Conservation (phyloP, 2,888 invertebrate genomes). For the Adineta ricciae region DNA sequence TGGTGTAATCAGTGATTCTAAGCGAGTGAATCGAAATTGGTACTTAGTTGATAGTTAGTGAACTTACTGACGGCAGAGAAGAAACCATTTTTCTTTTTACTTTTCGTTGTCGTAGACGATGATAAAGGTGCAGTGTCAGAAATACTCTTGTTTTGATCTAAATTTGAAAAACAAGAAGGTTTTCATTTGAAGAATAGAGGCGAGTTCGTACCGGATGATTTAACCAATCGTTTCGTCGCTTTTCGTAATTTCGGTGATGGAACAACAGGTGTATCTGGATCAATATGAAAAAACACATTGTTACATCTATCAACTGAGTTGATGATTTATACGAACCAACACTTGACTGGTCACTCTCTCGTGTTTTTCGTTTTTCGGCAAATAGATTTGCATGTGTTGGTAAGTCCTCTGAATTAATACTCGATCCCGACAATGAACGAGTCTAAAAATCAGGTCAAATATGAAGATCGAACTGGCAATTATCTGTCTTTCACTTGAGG, state of each 20-base stretch:
- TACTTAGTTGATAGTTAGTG: too few species aligned
- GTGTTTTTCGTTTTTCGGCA: not conserved
- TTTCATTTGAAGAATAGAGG: not conserved
- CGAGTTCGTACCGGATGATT: not conserved
- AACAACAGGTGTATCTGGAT: too few species aligned
- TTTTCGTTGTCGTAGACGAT: not conserved
- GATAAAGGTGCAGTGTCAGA: not conserved
- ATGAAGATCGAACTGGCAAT: not conserved
- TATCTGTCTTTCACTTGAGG: not conserved
- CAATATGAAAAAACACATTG: too few species aligned
- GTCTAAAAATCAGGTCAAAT: not conserved
- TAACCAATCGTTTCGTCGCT: not conserved
- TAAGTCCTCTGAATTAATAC: not conserved
- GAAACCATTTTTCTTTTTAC: not conserved
- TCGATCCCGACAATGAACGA: not conserved
- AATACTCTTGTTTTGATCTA: not conserved
- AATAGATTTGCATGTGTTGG: not conserved
- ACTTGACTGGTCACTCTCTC: not conserved
- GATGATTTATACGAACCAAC: not conserved
- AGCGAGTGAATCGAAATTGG: too few species aligned
- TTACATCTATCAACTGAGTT: too few species aligned
- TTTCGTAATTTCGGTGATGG: not conserved
- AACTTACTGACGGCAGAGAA: not conserved
- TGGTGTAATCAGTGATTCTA: not conserved
- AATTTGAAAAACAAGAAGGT: not conserved